These are phyloP conservation scores for Cheiracanthium punctorium DNA, from an alignment of 2,888 invertebrate species.

Conservation along the genomic window DNA sequence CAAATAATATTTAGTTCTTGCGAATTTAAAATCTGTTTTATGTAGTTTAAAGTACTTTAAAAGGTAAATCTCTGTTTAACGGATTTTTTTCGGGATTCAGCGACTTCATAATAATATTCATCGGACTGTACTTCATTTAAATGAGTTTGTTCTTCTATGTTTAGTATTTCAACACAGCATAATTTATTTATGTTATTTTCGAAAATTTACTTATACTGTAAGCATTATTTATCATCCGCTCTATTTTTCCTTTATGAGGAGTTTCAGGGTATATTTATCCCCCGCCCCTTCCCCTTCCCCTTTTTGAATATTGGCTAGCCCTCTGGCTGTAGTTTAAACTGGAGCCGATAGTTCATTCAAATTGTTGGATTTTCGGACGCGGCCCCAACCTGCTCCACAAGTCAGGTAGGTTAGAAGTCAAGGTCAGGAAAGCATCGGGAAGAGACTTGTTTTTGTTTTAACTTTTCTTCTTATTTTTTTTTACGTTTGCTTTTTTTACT, in stretches of 20 bases:
- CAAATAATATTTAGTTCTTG: no score
- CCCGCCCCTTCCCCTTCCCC: background rate
- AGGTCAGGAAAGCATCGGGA: conserved; percentile 23
- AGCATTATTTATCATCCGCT: no score
- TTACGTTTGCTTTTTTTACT: background rate
- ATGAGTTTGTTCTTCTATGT: no score
- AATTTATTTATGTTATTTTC: no score
- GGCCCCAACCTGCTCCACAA: conserved; percentile 41
- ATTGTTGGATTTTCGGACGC: background rate
- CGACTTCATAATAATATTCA: no score
- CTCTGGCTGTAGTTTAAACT: background rate
- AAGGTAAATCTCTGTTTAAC: no score
- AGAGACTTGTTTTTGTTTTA: background rate
- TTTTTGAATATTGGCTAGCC: background rate
- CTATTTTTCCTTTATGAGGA: background rate
- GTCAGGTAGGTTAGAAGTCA: conserved; percentile 39
- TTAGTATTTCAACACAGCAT: no score
- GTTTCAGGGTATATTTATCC: background rate
- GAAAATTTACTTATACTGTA: no score
- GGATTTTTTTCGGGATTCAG: no score
- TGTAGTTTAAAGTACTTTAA: no score
- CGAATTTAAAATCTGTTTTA: no score
- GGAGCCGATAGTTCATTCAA: background rate
- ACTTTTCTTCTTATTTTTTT: background rate
- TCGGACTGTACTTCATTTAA: no score